Evolutionary conservation across 2,888 invertebrate species (phyloP).

Genomic region (Lasioglossum leucozonium): DNA sequence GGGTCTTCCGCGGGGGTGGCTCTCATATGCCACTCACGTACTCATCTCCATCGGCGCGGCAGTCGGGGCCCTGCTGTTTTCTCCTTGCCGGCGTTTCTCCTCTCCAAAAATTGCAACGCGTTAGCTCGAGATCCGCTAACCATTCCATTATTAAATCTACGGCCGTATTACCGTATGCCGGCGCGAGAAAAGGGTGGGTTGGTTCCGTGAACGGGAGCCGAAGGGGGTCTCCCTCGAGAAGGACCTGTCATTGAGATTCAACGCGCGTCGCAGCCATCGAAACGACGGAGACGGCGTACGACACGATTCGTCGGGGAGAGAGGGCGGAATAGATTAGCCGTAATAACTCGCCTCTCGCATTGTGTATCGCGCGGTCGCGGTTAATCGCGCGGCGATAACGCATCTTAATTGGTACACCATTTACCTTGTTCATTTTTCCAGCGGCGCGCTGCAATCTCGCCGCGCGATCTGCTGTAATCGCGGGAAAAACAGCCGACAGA

Average conservation of each 20-base stretch:
- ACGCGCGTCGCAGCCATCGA: conserved; percentile 76
- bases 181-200: conserved; percentile 25
- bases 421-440: conserved; percentile 19
- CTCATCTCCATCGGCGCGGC: conserved; percentile 78
- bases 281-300: conserved; percentile 59
- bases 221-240: background rate
- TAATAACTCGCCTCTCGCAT: conserved; percentile 57
- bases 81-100: conserved; percentile 58
- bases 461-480: background rate
- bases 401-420: conserved; percentile 47
- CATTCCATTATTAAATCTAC: conserved; percentile 84
- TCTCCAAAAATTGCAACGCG: conserved; percentile 82
- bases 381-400: conserved; percentile 50
- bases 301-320: conserved; percentile 45
- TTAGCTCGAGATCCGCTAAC: conserved; percentile 82
- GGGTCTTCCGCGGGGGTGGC: conserved; percentile 71
- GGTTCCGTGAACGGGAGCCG: background rate
- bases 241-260: conserved; percentile 76
- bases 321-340: conserved; percentile 59
- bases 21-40: conserved; percentile 84
- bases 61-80: conserved; percentile 57
- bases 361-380: conserved; percentile 35
- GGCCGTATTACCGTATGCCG: conserved; percentile 72
- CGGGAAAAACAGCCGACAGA: background rate
- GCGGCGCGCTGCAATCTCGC: background rate